Evolutionary conservation across 2,113 vertebrate genomes (phyloP).

Genomic region (Anguilla rostrata): DNA sequence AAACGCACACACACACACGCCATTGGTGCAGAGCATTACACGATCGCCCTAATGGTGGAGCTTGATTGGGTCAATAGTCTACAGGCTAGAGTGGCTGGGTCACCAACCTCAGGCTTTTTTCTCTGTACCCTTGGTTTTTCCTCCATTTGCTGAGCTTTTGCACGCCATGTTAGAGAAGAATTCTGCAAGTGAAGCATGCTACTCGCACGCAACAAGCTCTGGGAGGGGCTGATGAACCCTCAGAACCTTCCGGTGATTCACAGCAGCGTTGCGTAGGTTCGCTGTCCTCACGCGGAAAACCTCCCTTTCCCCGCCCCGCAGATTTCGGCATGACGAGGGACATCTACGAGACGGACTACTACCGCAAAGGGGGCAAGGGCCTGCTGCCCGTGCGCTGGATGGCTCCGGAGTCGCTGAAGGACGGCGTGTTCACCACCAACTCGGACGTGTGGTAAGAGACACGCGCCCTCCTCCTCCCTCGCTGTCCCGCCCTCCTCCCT

Average conservation of each 20-base stretch:
- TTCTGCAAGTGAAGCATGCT: neutral
- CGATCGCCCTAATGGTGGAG: conserved; percentile 32
- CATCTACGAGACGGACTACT: conserved; percentile 99
- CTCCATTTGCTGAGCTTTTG: too few species aligned
- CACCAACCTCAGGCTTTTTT: neutral
- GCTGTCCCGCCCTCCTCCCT: neutral
- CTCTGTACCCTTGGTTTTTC: neutral
- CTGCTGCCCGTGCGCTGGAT: conserved; percentile 97
- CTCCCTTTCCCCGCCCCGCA: conserved; percentile 46
- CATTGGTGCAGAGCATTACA: conserved; percentile 32
- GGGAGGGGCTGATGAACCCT: neutral
- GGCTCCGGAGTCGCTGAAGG: conserved; percentile 96
- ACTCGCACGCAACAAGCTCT: neutral
- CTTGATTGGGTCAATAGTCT: neutral
- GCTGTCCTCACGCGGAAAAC: neutral
- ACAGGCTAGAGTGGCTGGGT: neutral
- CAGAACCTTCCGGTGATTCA: neutral
- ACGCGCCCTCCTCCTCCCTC: conserved; percentile 14
- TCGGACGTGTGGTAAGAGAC: conserved; percentile 92
- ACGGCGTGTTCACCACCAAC: conserved; percentile 96
- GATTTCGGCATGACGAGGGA: conserved; percentile 99
- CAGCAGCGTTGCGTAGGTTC: neutral
- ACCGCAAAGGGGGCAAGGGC: conserved; percentile 95
- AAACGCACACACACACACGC: conserved; percentile 19
- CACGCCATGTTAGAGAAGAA: neutral